Evolutionary conservation across 2,797 vertebrate species (phyloP), one percentile per base, ranked within the genome.

Genomic region (Hippocampus kuda): DNA sequence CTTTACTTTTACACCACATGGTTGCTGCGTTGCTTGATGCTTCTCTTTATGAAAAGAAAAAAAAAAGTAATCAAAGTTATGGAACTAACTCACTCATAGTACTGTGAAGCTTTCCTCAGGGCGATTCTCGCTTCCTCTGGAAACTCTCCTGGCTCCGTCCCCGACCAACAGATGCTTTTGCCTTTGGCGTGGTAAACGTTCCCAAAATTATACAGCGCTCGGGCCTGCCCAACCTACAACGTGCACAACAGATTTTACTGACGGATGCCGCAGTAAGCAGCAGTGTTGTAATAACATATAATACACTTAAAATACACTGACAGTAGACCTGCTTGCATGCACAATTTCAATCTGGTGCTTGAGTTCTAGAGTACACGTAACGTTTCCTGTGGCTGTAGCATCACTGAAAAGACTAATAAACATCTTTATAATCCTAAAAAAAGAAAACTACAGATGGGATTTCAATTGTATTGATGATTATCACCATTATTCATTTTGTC

Each of bases 171-270:
- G 79, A 95, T 92, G 75, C 92, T 93, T 85, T 98, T 98, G 69
- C 95, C 96, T 82, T 97, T 97, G 78, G 96, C 94, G 49, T 98
- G 95, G 91, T 95, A 96, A 0, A 97, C 94, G 59, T 98, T 99
- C 79, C 97, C 97, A 75, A 96, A 93, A 89, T 98, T 99, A 90
- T 99, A 99, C 59, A 98, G 92, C 4, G 97, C 96, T 71, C 95
- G 93, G 70, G 96, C 97, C 89, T 99, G 95, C 83, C 97, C 95
- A 81, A 96, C 94, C 96, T 99, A 85, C 80, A 77, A 66, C 76
- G 77, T 62, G 66, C 77, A 85, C 79, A 84, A 53, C 82, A 82
- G 60, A 83, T 84, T 80, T 83, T 81, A 84, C 70, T 78, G 77
- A 78, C 59, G 74, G 76, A 85, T 85, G 82, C 84, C 83, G 77